Base-by-base conservation (phyloP, 2,888 invertebrate genomes). In the Oxycera nigricornis region DNA sequence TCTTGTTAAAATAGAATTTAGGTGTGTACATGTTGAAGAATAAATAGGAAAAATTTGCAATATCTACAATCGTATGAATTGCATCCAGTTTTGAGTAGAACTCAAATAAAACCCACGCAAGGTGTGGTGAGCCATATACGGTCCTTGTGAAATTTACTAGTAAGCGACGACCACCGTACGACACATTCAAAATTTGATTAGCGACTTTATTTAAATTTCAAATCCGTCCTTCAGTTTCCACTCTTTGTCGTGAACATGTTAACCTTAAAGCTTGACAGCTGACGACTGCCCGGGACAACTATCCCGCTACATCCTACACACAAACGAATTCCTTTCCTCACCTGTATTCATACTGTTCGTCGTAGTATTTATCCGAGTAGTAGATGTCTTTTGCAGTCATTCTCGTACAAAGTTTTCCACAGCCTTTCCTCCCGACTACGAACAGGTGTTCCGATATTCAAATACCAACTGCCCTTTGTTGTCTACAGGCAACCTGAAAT, bases 311-410 rank as follows among this genome's bases (percentile, higher is more conserved):
- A 35, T 22, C n/a, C 3, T 65, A 62, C 22, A 4, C 3, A 2
- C 39, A 31, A n/a, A n/a, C 39, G 9, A 14, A 22, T 84, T 9
- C 41, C 14, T 14, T 26, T 17, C 14, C 86, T 85, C 88, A 96
- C 96, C 97, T 92, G 88, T 97, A 97, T 86, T 97, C 97, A 82
- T 91, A 94, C 79, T 92, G 89, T 76, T 95, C 95, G 82, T 97
- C 97, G 81, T 90, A 92, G 85, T 97, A 97, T 89, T 96, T 97
- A 79, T 94, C 94, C 0, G 96, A 97, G 85, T 97, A 97, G 83
- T 93, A 96, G 81, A 97, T 96, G 78, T 93, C 92, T 84, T 92
- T 91, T 55, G 80, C 80, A 78, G 89, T 85, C 90, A 91, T 90
- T 65, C 79, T 62, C 3, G 20, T 35, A 9, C 11, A 26, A 41